A percentile compares a stretch with the other conserved stretches of the same genome.
These are phyloP conservation scores for Psilanteris sp. DNA, from an alignment of 1,140 invertebrate genomes.

Conservation along the genomic window DNA sequence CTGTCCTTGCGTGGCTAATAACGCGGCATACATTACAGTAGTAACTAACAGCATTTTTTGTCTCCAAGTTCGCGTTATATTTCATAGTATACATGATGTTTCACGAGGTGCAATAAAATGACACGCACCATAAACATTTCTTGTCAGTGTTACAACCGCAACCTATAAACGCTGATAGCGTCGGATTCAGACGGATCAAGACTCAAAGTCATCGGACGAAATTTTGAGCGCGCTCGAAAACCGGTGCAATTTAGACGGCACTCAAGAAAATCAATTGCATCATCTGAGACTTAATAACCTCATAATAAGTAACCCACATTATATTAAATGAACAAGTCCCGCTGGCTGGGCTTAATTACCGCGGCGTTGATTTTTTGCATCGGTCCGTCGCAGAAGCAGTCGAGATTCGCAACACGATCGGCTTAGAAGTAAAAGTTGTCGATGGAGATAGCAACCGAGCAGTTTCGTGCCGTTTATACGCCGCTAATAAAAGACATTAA, in stretches of 20 bases:
- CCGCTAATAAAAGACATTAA: slow-evolving; percentile 62
- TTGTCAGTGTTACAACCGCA: slow-evolving; percentile 18
- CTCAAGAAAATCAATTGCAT: slow-evolving; percentile 52
- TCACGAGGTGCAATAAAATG: slow-evolving; percentile 25
- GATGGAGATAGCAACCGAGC: slow-evolving; percentile 46
- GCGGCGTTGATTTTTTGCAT: slow-evolving; percentile 3
- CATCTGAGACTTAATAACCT: slow-evolving; percentile 29
- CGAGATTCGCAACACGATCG: slow-evolving; percentile 21
- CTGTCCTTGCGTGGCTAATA: slow-evolving; percentile 23
- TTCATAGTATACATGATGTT: slow-evolving; percentile 27
- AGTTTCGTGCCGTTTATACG: slow-evolving; percentile 42
- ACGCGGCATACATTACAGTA: slow-evolving; percentile 22
- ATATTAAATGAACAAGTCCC: slow-evolving; percentile 32
- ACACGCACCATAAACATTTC: slow-evolving; percentile 31
- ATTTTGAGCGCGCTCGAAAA: slow-evolving; percentile 22
- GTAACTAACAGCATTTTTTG: slow-evolving; percentile 32
- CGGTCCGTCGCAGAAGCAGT: neutral
- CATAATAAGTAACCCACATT: slow-evolving; percentile 33
- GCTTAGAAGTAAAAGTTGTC: slow-evolving; percentile 56
- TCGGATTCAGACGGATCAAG: too few species aligned
- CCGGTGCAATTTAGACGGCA: slow-evolving; percentile 35
- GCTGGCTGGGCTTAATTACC: slow-evolving; percentile 36
- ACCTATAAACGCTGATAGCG: slow-evolving; percentile 23
- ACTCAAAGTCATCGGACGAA: too few species aligned
- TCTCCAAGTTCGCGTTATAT: slow-evolving; percentile 12